Conservation (phyloP, 2,113 vertebrate species). For the Tragelaphus strepsiceros region DNA sequence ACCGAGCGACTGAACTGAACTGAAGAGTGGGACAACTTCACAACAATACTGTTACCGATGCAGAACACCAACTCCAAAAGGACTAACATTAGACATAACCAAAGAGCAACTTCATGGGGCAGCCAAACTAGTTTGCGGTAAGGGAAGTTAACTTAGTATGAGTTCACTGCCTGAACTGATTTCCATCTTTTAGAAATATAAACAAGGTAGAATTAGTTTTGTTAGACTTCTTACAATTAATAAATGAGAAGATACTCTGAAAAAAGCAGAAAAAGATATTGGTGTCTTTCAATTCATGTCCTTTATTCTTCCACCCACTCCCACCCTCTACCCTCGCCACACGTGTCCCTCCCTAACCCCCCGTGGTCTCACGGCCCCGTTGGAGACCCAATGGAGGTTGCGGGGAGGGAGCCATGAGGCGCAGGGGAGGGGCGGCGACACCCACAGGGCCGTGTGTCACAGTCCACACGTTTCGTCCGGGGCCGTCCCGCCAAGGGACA, state of each 20-base stretch:
- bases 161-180: background rate
- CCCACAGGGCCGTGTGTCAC: background rate
- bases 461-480: background rate
- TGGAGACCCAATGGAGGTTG: too few species aligned
- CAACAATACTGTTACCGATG: fast-evolving
- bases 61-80: background rate
- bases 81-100: background rate
- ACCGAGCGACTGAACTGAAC: too few species aligned
- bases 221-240: background rate
- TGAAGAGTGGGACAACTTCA: background rate
- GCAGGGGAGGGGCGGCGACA: background rate
- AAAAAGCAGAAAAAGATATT: background rate
- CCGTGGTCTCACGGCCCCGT: background rate
- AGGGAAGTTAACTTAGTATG: background rate
- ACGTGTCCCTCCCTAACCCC: background rate
- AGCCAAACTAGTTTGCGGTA: background rate
- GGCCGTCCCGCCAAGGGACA: background rate
- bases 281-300: background rate
- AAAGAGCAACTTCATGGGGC: background rate
- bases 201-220: background rate
- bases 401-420: background rate
- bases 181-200: background rate
- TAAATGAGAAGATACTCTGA: background rate
- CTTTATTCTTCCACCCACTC: background rate
- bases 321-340: background rate